Evolutionary conservation across 2,797 vertebrate genomes (phyloP).

Genomic region (Myotis pilosus): DNA sequence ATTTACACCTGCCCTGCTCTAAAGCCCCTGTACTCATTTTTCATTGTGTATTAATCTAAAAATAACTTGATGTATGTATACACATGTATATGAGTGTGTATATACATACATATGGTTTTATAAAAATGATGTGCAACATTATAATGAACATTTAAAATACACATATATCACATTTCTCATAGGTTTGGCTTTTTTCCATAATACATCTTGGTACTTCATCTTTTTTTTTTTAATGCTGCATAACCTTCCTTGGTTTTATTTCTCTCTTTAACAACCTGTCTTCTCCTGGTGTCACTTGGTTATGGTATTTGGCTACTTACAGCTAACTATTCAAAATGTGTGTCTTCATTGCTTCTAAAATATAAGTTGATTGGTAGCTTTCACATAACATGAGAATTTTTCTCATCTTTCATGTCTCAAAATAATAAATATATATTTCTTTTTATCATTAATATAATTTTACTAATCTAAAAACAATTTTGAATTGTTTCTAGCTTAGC

Average conservation of each 20-base stretch:
- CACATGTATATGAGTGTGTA: background rate
- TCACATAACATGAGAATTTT: background rate
- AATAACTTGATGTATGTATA: background rate
- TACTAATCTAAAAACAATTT: constrained; percentile 46
- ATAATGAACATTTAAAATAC: background rate
- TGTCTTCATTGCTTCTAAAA: constrained; percentile 34
- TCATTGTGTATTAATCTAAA: background rate
- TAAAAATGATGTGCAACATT: background rate
- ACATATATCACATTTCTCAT: background rate
- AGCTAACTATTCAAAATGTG: background rate
- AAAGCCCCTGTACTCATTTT: background rate
- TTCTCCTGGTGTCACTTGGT: background rate
- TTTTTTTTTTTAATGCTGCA: background rate
- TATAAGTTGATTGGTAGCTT: background rate
- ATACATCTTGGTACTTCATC: background rate
- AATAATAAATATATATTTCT: background rate
- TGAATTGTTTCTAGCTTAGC: background rate
- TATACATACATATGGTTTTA: background rate
- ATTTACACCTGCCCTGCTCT: background rate
- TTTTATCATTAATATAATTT: constrained; percentile 34
- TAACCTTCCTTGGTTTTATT: background rate
- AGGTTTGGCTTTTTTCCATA: background rate
- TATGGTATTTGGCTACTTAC: background rate
- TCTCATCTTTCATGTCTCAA: background rate
- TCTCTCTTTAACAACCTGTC: background rate